phyloP scores from a whole-genome alignment of 37 sponge, comb jelly and placozoan genomes.

The Spongilla lacustris region DNA sequence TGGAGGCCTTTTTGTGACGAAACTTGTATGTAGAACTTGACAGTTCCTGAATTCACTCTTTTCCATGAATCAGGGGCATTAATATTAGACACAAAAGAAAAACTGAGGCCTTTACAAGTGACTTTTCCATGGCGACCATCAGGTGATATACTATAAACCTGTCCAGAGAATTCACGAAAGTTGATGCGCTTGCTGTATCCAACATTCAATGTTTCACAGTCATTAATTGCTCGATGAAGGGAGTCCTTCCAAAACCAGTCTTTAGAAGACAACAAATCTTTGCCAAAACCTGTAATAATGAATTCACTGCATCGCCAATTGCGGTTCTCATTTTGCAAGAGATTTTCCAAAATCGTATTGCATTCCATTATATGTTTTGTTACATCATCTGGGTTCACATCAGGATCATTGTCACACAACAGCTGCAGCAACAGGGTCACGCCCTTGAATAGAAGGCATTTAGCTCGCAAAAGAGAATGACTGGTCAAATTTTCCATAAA shows the following conservation, averaged over 20 bases:
- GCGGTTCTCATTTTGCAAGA: neutral
- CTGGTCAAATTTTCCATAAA: neutral
- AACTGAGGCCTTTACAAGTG: neutral
- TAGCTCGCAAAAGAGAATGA: neutral
- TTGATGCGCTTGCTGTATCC: neutral
- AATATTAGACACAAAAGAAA: neutral
- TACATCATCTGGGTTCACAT: neutral
- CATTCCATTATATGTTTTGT: neutral
- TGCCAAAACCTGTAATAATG: neutral
- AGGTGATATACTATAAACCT: neutral
- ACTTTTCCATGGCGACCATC: neutral
- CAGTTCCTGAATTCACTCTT: neutral
- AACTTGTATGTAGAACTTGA: neutral
- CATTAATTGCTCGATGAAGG: neutral
- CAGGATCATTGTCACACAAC: neutral
- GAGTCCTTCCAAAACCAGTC: neutral
- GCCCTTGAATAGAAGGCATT: neutral
- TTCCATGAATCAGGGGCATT: neutral
- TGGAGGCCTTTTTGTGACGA: neutral
- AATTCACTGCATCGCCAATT: neutral
- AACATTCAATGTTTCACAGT: neutral
- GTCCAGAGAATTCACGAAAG: neutral
- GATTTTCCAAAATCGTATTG: neutral
- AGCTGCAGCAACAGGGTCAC: neutral
- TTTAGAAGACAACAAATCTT: neutral